Evolutionary conservation across 35 echinoderm and acorn worm genomes (phyloP), one percentile per base, ranked within the genome.

Genomic region (Diadema setosum): DNA sequence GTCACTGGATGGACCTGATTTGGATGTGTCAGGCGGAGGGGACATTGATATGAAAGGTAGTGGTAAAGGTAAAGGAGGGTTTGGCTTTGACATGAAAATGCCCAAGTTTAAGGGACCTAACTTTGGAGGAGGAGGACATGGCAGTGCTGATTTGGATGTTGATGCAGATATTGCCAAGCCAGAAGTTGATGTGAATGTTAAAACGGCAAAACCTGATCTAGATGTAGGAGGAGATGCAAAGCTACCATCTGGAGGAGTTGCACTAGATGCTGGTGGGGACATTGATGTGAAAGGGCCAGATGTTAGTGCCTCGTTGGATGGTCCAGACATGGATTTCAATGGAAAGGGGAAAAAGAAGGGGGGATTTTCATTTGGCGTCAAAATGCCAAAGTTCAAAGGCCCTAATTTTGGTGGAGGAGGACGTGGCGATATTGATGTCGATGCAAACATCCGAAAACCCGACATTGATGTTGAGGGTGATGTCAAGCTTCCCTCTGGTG

Each of bases 81-180:
- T 24, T 83, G 84, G 85, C 50, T 93, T 91, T 85, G 89, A 82
- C 33, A 44, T 93, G 11, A 93, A 93, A 81, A 88, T 93, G 91
- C 91, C 91, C 25, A 88, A 88, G 40, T 59, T 92, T 49, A 46
- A 61, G 21, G 45, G 42, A 39, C 89, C 93, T 33, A 73, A 85
- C 6, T 61, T 81, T 32, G 81, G 61, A 52, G 49, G 39, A 41
- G 34, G 40, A 23, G 37, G 52, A 5, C 58, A 94, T 86, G 57
- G 75, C 9, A 76, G 89, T 75, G 82, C 58, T 2, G 82, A 89
- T 48, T 16, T 82, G 32, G 46, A 61, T 45, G 21, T 52, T 5
- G 42, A 24, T 39, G 78, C 90, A 82, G 85, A 85, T 23, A 49
- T 75, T 75, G 33, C 60, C 18, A 69, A 81, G 45, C 59, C 78